Evolutionary conservation across 2,797 vertebrate species (phyloP).

Genomic region (Sciaenops ocellatus): DNA sequence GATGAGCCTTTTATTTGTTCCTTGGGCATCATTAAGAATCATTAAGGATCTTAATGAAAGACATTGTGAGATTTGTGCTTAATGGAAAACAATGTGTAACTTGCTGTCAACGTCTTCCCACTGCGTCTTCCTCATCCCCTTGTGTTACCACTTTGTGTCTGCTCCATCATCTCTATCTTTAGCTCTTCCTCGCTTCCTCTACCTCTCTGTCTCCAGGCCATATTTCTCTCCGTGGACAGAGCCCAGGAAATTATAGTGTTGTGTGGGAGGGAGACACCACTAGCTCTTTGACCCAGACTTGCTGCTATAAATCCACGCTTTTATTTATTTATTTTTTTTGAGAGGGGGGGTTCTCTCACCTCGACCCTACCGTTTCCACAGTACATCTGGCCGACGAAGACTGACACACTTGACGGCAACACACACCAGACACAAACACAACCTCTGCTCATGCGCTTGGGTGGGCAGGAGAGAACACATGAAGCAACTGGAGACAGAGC

Average conservation of each 20-base stretch:
- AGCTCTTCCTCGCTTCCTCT: conserved; percentile 50
- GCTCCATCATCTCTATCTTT: conserved; percentile 61
- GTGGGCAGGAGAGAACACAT: conserved; percentile 44
- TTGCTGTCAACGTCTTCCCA: conserved; percentile 28
- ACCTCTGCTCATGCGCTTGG: conserved; percentile 41
- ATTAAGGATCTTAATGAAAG: conserved; percentile 45
- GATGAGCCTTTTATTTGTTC: conserved; percentile 36
- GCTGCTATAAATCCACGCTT: conserved; percentile 70
- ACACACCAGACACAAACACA: conserved; percentile 58
- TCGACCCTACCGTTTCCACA: conserved; percentile 56
- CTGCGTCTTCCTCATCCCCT: conserved; percentile 14
- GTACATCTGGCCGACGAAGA: conserved; percentile 51
- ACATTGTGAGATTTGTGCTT: conserved; percentile 35
- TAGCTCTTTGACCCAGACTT: conserved; percentile 61
- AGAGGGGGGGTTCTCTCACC: conserved; percentile 31
- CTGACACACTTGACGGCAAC: conserved; percentile 37
- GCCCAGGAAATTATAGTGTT: conserved; percentile 72
- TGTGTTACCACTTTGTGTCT: conserved; percentile 31
- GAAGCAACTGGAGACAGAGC: not conserved
- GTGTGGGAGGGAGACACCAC: conserved; percentile 59
- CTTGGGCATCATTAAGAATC: conserved; percentile 38
- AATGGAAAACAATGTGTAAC: conserved; percentile 26
- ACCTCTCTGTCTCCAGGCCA: conserved; percentile 52
- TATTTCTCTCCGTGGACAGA: conserved; percentile 75
- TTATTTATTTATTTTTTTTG: conserved; percentile 5